Conservation (phyloP, 2,113 vertebrate genomes). For the Lophius piscatorius region DNA sequence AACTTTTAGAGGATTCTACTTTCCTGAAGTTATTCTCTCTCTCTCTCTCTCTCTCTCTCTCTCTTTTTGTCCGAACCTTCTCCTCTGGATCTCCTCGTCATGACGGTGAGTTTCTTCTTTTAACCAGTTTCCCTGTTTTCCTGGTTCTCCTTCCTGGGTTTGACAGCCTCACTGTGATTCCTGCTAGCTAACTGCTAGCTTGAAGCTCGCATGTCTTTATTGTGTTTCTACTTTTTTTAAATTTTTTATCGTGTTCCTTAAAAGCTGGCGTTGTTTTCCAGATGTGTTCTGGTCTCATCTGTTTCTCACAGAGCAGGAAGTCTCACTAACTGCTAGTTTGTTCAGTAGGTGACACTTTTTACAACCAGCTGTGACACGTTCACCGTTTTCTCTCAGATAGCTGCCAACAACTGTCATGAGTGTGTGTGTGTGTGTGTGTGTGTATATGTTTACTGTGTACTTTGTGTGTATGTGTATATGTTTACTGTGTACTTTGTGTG, state of each 20-base stretch:
- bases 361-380: constrained; percentile 30
- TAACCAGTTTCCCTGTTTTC: constrained; percentile 2
- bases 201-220: background rate
- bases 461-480: no score
- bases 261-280: background rate
- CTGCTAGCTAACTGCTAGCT: background rate
- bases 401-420: background rate
- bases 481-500: no score
- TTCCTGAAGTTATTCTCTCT: no score
- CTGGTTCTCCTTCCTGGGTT: constrained; percentile 44
- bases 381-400: constrained; percentile 13
- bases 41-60: no score
- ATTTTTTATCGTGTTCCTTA: no score
- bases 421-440: no score
- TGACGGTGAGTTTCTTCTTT: constrained; percentile 77
- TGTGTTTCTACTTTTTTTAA: background rate
- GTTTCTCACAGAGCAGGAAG: no score
- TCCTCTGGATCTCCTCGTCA: constrained; percentile 64
- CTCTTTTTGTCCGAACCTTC: constrained; percentile 26
- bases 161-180: background rate
- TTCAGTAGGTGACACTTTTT: constrained; percentile 41
- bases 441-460: no score
- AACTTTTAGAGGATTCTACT: no score
- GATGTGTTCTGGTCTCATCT: constrained; percentile 11
- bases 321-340: constrained; percentile 34